Conservation (phyloP, 1,140 invertebrate genomes). For the Scaptomyza graminum region DNA sequence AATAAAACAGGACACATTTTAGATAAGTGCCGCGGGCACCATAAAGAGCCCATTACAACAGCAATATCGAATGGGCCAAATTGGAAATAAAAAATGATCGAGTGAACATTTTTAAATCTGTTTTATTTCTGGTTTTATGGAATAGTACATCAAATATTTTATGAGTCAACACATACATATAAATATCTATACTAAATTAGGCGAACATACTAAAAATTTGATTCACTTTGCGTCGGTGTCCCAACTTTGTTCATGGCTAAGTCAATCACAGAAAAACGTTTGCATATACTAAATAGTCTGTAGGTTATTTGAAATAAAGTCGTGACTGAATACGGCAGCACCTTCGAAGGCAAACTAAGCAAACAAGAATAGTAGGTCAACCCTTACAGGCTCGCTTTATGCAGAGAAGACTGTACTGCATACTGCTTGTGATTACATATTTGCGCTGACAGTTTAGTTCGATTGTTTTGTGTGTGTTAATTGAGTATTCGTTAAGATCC, state of each 20-base stretch:
- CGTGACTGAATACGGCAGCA: too few species aligned
- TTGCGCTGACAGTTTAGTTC: too few species aligned
- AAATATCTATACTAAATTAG: not conserved
- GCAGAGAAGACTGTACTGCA: too few species aligned
- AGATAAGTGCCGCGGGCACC: conserved; percentile 61
- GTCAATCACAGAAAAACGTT: too few species aligned
- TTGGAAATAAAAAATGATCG: conserved; percentile 11
- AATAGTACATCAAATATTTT: not conserved
- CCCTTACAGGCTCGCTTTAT: too few species aligned
- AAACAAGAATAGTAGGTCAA: too few species aligned
- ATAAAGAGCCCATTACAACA: conserved; percentile 52
- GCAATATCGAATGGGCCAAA: conserved; percentile 21
- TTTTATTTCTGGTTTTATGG: not conserved
- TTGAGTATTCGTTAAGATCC: too few species aligned
- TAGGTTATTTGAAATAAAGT: too few species aligned
- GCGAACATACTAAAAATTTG: not conserved
- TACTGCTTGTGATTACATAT: too few species aligned
- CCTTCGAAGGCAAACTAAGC: too few species aligned
- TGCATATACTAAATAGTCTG: too few species aligned
- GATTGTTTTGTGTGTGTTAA: too few species aligned
- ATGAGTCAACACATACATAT: not conserved
- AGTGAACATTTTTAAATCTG: conserved; percentile 2
- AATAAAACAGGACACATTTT: conserved; percentile 76
- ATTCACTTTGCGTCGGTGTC: not conserved
- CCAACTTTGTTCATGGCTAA: not conserved